Base-by-base conservation (phyloP, 2,797 vertebrate genomes). In the Enteromius mattozi region DNA sequence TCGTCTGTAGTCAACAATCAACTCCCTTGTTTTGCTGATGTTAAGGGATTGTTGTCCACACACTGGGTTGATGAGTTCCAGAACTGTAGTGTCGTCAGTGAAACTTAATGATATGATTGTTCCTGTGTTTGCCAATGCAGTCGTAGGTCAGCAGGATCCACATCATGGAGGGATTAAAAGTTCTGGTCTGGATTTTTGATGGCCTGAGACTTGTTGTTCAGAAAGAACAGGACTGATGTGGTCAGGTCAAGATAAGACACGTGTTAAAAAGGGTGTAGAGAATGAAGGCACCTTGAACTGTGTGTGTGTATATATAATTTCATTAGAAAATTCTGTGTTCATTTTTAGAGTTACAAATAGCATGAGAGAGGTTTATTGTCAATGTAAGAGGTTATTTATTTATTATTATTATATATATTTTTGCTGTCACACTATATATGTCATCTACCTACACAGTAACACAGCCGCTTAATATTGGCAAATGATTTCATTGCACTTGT, bases 81-180 rank as follows among this genome's bases (percentile, higher is more conserved):
- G 17, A 72, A 59, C 27, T 81, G 37, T 45, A 21, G 51, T 42
- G 35, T 69, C 61, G 1, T 80, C 49, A 56, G 49, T 35, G 16
- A 74, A 74, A 47, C 54, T 63, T 49, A 82, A 72, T 74, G 69
- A 82, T 63, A 33, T 47, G 56, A 82, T 63, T 82, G 80, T 82
- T 82, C 19, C n/a, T 63, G 6, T 82, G 40, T 74, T 82, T 74
- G 17, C 6, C 30, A n/a, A 17, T 0, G 40, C 56, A 45, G 54
- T 63, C 13, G 4, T 61, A 69, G 68, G 37, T 72, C 68, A 72
- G 35, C 68, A 7, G n/a, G 33, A 21, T 51, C 30, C 17, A 17
- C 21, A 51, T 56, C 70, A 51, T 33, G 4, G 4, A 49, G 16
- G 42, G 42, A 30, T 72, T 14, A 49, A 49, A 49, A 17, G 0